Base-by-base conservation (phyloP, 2,888 invertebrate species). In the Fragum whitleyi region DNA sequence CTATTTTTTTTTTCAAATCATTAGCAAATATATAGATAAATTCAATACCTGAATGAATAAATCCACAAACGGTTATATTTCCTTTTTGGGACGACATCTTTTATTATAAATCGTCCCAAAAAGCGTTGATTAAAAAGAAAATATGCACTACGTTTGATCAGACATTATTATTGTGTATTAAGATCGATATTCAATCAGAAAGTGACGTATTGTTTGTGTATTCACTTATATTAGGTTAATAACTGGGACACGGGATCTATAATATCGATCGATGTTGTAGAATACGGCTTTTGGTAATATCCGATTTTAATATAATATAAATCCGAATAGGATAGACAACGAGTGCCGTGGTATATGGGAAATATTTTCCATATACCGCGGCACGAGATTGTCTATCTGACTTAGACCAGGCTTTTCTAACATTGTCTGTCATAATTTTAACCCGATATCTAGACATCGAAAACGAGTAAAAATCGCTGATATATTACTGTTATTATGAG, bases 41-140 rank as follows among this genome's bases (percentile, higher is more conserved):
- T 19, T 62, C 1, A 29, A 32, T 62, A 62, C 62, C 62, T 62
- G 62, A 62, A n/a, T 62, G 36, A 16, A 32, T 62, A 62, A 32
- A 62, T 62, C 62, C 62, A 62, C 62, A 62, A 11, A 62, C 1
- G n/a, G 36, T 36, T 19, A 62, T 36, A 16, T 62, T 36, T 28
- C 19, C 36, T n/a, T 16, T 32, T 26, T 57, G 7, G 11, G 28
- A 21, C n/a, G 53, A 57, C 57, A 57, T 57, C 0, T 1, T 28
- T 26, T 9, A 21, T 57, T 23, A 26, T 11, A 47, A n/a, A 47
- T 47, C 47, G 2, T 14, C 47, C 47, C 47, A 14, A 47, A 47
- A 47, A 47, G 7, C 3, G 5, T 5, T 16, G n/a, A 19, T 47
- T 14, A 47, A 47, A 14, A n/a, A 5, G 47, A 14, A 47, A 47